Base-by-base conservation (phyloP, 2,113 vertebrate species). In the Urocitellus parryii region DNA sequence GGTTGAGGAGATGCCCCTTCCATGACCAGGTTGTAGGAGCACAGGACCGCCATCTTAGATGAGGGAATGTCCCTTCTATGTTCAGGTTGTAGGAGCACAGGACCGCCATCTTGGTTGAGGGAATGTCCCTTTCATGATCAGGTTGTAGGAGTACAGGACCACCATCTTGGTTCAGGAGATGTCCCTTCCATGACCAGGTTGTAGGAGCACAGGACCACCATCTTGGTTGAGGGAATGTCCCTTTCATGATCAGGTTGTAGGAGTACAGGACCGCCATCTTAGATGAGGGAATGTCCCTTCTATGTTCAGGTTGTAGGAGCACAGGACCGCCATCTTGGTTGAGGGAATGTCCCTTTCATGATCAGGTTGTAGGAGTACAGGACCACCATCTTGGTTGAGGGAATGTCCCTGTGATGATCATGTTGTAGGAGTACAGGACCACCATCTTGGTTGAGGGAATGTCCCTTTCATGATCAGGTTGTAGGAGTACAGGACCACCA, bases 201-300 rank as follows among this genome's bases (percentile, higher is more conserved):
- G 12, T 13, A 13, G 12, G 2, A 51, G 48, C 0, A 51, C 12
- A 51, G 12, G 2, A 51, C 48, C 12, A 0, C 12, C 48, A 51
- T 3, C 48, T 13, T 51, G 48, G 48, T 51, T 6, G 11, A 61
- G 12, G 14, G 2, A 32, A 10, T 22, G 7, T 20, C 17, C 25
- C 58, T 39, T 77, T 14, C 18, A 5, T 0, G 20, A 37, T 48
- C 12, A 48, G 11, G 6, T 73, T 24, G 37, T 17, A 13, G 58
- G 20, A 27, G 3, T 4, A 2, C 0, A 7, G 11, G n/a, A 14
- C 0, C 0, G 0, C 53, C 51, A 2, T 7, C 29, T 56, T 61
- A 22, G 18, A 20, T 6, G 5, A 61, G 12, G 18, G 2, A 24
- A 10, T 22, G 3, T 27, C 22, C 34, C 58, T 39, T 77, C 20